phyloP scores from a whole-genome alignment of 2,888 invertebrate genomes.

The Drosophila nigricruria region DNA sequence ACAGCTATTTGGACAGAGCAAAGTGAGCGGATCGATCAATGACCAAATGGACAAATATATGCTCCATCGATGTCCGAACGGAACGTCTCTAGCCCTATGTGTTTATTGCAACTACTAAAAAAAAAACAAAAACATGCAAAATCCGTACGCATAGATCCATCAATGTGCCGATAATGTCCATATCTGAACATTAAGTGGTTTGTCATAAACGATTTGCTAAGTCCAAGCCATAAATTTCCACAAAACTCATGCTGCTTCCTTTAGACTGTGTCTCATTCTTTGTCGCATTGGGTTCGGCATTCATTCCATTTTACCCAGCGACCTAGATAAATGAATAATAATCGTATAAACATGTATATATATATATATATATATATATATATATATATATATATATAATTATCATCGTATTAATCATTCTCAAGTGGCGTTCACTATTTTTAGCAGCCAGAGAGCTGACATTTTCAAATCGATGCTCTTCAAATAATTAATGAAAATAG shows the following conservation, averaged over 20 bases:
- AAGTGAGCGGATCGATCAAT: slow-evolving; percentile 62
- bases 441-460: slow-evolving; percentile 47
- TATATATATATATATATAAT: slow-evolving; percentile 25
- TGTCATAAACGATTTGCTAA: slow-evolving; percentile 39
- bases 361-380: background rate
- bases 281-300: background rate
- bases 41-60: slow-evolving; percentile 52
- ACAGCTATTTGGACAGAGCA: slow-evolving; percentile 52
- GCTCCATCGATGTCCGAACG: slow-evolving; percentile 41
- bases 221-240: slow-evolving; percentile 17
- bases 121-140: slow-evolving; percentile 39
- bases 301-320: slow-evolving; percentile 25
- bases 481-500: slow-evolving; percentile 49
- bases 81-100: background rate
- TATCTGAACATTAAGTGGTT: slow-evolving; percentile 33
- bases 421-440: slow-evolving; percentile 67
- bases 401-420: slow-evolving; percentile 69
- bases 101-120: background rate
- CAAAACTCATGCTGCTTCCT: slow-evolving; percentile 1
- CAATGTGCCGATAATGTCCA: slow-evolving; percentile 51
- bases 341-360: background rate
- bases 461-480: slow-evolving; percentile 74
- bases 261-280: background rate
- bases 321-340: slow-evolving; percentile 50
- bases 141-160: slow-evolving; percentile 47